A percentile compares a stretch with the other conserved stretches of the same genome.
These are phyloP conservation scores for Leptinotarsa rubiginosa DNA, from an alignment of 2,888 invertebrate species.

Conservation along the genomic window DNA sequence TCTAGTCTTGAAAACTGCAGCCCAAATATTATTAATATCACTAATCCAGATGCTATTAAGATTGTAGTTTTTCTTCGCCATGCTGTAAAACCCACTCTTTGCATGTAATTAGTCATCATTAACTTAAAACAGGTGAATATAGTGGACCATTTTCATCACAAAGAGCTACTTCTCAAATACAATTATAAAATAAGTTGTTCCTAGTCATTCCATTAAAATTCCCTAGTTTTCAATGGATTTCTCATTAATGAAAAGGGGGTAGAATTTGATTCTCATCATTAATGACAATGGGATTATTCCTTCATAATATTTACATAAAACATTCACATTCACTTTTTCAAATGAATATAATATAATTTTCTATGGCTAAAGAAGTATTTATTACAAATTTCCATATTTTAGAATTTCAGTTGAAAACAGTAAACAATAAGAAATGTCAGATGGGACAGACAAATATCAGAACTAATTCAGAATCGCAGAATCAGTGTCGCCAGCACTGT, in stretches of 20 bases:
- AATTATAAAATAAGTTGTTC: not conserved
- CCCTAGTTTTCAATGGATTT: not conserved
- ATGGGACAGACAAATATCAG: not conserved
- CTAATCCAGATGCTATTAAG: constrained; percentile 61
- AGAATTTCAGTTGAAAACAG: not conserved
- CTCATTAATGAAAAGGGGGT: not conserved
- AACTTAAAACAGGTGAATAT: not conserved
- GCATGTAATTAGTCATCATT: constrained; percentile 57
- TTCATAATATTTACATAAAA: no score
- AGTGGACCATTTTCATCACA: no score
- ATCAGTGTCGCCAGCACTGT: no score
- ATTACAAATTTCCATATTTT: no score
- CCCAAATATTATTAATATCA: constrained; percentile 66
- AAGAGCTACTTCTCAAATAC: not conserved
- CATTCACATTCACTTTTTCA: no score
- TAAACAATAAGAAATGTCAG: not conserved
- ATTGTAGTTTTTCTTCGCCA: constrained; percentile 69
- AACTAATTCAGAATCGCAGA: not conserved
- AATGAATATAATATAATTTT: no score
- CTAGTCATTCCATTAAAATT: no score
- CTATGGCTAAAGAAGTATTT: no score
- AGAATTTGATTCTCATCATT: no score
- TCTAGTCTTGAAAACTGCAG: constrained; percentile 63
- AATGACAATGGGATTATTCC: no score
- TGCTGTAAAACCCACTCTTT: constrained; percentile 65